Evolutionary conservation across 2,797 vertebrate genomes (phyloP).

Genomic region (Poeciliopsis gracilis): DNA sequence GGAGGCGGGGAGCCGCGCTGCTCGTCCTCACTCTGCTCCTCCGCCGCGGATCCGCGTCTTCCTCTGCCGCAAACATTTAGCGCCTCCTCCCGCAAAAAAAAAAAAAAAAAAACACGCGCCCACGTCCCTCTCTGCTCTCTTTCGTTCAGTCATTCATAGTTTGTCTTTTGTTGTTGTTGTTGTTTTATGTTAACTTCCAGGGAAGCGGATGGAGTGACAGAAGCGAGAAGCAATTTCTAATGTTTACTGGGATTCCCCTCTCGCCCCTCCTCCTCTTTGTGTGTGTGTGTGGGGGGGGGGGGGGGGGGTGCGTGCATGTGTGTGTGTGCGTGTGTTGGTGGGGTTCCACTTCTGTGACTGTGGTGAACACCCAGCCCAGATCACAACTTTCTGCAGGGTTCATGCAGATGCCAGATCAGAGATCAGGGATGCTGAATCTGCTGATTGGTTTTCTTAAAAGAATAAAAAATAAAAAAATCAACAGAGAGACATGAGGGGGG

Average conservation of each 20-base stretch:
- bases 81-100: too few species aligned
- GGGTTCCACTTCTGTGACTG: constrained; percentile 27
- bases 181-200: constrained; percentile 27
- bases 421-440: neutral
- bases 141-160: neutral
- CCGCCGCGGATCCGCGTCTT: constrained; percentile 28
- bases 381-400: neutral
- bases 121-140: constrained; percentile 27
- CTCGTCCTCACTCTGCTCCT: constrained; percentile 24
- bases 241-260: constrained; percentile 71
- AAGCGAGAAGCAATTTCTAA: constrained; percentile 56
- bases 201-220: constrained; percentile 20
- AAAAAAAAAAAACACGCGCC: neutral
- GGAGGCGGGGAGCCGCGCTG: constrained; percentile 22
- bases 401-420: neutral
- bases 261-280: constrained; percentile 60
- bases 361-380: constrained; percentile 11
- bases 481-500: too few species aligned
- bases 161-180: neutral
- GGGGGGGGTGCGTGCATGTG: too few species aligned
- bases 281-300: neutral
- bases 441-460: neutral
- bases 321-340: too few species aligned
- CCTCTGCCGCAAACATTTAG: constrained; percentile 11
- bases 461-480: too few species aligned